These are phyloP conservation scores for Drosophila ogumai DNA, from an alignment of 1,140 invertebrate species.

Conservation along the genomic window DNA sequence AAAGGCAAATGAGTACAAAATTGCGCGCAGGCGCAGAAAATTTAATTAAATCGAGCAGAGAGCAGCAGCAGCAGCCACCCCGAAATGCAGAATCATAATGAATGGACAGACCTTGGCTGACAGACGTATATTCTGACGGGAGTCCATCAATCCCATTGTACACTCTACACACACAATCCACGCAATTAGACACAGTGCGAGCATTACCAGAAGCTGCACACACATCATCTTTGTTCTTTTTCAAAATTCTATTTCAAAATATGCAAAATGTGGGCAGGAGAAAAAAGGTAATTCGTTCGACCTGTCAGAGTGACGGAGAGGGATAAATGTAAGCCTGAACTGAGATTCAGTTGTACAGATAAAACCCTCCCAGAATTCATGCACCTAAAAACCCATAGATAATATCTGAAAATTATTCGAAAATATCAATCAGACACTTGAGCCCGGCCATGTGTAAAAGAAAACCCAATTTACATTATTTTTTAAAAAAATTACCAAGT, in stretches of 20 bases:
- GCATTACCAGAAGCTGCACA: constrained; percentile 59
- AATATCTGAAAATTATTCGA: constrained; percentile 39
- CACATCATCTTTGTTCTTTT: constrained; percentile 38
- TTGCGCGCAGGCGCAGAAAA: constrained; percentile 80
- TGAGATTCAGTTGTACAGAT: constrained; percentile 51
- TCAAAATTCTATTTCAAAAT: constrained; percentile 35
- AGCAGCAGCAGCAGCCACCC: constrained; percentile 46
- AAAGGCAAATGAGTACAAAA: constrained; percentile 74
- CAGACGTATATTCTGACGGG: constrained; percentile 55
- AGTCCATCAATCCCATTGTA: constrained; percentile 69
- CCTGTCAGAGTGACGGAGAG: constrained; percentile 37
- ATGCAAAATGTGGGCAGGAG: constrained; percentile 44
- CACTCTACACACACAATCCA: constrained; percentile 54
- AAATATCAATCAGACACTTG: constrained; percentile 61
- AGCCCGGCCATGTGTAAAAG: constrained; percentile 41
- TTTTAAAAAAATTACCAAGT: background rate
- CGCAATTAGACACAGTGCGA: constrained; percentile 71
- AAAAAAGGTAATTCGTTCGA: constrained; percentile 34
- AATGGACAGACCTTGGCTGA: constrained; percentile 32
- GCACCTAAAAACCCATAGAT: constrained; percentile 13
- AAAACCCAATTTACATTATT: constrained; percentile 43
- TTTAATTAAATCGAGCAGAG: constrained; percentile 74
- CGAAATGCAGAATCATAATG: constrained; percentile 20
- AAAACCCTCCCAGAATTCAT: constrained; percentile 18
- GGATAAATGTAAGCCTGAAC: constrained; percentile 17